Conservation (phyloP, 1,140 invertebrate species). For the Drosophila bocki region DNA sequence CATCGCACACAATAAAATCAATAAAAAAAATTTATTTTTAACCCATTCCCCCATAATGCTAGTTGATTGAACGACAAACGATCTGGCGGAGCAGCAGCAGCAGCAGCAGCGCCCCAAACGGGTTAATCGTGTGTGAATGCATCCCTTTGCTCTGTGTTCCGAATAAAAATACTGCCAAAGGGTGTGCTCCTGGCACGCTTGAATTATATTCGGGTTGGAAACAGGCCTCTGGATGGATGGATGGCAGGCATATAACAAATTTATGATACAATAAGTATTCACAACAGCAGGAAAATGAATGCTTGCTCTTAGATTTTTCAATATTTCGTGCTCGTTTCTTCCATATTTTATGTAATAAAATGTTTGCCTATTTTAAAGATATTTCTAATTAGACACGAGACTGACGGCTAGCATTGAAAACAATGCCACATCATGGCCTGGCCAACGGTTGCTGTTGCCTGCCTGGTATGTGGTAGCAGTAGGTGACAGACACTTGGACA, state of each 20-base stretch:
- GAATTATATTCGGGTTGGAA: slow-evolving; percentile 14
- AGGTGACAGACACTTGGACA: slow-evolving; percentile 10
- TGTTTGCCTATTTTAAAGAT: slow-evolving; percentile 20
- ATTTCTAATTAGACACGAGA: slow-evolving; percentile 71
- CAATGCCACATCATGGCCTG: slow-evolving; percentile 19
- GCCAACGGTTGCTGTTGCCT: background rate
- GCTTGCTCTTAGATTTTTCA: background rate
- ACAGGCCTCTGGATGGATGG: slow-evolving; percentile 5
- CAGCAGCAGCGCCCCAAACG: background rate
- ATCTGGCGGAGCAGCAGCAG: background rate
- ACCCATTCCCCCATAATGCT: slow-evolving; percentile 15
- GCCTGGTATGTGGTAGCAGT: background rate
- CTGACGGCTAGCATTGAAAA: slow-evolving; percentile 59
- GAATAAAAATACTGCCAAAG: slow-evolving; percentile 1
- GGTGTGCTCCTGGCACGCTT: slow-evolving; percentile 2
- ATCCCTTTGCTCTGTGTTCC: slow-evolving; percentile 24
- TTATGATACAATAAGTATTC: slow-evolving; percentile 1
- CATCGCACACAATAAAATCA: slow-evolving; percentile 50
- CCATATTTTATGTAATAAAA: slow-evolving; percentile 1
- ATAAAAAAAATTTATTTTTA: slow-evolving; percentile 47
- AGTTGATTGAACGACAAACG: slow-evolving; percentile 28
- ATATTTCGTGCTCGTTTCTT: background rate
- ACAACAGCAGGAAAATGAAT: background rate
- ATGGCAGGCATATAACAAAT: background rate
- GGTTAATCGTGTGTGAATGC: slow-evolving; percentile 44